Evolutionary conservation across 2,113 vertebrate genomes (phyloP).

Genomic region (Upupa epops): DNA sequence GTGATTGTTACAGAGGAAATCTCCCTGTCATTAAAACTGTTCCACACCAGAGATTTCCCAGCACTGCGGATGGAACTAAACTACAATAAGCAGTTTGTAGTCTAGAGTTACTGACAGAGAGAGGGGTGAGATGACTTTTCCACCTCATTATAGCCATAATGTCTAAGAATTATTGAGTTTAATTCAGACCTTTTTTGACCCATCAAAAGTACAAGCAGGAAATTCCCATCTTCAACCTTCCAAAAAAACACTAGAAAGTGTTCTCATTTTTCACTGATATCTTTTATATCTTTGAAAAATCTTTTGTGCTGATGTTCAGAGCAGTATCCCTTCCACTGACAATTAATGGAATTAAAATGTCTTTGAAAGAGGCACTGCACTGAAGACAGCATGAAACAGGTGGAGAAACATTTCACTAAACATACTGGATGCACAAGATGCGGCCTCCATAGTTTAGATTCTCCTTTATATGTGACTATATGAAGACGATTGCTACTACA

Average conservation of each 20-base stretch:
- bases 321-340: background rate
- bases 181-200: background rate
- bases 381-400: background rate
- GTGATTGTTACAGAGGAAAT: background rate
- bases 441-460: background rate
- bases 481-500: background rate
- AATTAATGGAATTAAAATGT: background rate
- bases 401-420: background rate
- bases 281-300: background rate
- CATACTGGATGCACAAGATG: background rate
- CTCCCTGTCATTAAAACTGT: background rate
- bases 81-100: background rate
- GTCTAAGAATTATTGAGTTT: background rate
- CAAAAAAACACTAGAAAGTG: background rate
- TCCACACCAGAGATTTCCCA: background rate
- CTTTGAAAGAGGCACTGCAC: slow-evolving; percentile 10
- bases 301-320: background rate
- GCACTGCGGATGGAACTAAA: background rate
- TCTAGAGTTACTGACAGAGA: background rate
- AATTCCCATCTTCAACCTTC: background rate
- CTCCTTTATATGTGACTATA: slow-evolving; percentile 19
- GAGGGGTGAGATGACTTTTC: background rate
- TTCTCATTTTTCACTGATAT: background rate
- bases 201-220: background rate
- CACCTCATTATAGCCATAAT: background rate